These are phyloP conservation scores for Apocrypta bakeri DNA, from an alignment of 1,140 invertebrate genomes.

Conservation along the genomic window DNA sequence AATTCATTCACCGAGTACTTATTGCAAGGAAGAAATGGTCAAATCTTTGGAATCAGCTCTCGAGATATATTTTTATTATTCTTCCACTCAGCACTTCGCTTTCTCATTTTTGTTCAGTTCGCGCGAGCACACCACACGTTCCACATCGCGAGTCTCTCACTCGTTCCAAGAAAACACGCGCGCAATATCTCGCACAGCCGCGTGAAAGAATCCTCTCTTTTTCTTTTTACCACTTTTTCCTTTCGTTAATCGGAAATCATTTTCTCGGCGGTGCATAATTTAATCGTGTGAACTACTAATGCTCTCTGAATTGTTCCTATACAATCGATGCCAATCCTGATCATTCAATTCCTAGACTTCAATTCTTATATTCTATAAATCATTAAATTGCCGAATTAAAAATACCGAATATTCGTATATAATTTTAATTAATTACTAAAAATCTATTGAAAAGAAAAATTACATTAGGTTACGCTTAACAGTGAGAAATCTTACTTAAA, in stretches of 20 bases:
- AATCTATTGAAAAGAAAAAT: too few relatives aligned
- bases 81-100: neutral
- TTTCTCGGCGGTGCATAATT: conserved; percentile 7
- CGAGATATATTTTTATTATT: neutral
- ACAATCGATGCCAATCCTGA: too few relatives aligned
- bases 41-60: neutral
- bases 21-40: neutral
- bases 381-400: too few relatives aligned
- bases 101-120: conserved; percentile 11
- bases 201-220: conserved; percentile 16
- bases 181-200: neutral
- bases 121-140: neutral
- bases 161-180: conserved; percentile 29
- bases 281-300: conserved; percentile 15
- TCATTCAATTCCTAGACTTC: too few relatives aligned
- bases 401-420: too few relatives aligned
- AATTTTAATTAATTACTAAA: too few relatives aligned
- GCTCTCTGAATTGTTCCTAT: neutral
- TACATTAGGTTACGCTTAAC: too few relatives aligned
- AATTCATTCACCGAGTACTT: neutral
- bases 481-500: too few relatives aligned
- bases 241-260: conserved; percentile 15
- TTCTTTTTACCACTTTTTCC: neutral
- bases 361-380: too few relatives aligned
- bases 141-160: neutral